phyloP scores from a whole-genome alignment of 2,888 invertebrate species.

The Chydorus sphaericus region DNA sequence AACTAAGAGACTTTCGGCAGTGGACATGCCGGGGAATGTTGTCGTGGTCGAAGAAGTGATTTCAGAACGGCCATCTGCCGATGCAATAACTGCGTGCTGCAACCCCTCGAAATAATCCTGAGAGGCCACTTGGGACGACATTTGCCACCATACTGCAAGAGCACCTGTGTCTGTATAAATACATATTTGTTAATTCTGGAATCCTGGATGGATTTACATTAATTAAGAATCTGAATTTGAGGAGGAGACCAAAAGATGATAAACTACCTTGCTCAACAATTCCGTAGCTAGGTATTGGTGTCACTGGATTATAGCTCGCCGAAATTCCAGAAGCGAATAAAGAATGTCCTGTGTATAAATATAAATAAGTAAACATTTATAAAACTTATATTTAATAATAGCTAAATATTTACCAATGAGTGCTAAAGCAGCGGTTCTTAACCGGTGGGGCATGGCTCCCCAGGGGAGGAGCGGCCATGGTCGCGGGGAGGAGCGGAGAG shows the following conservation, averaged over 20 bases:
- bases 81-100: slow-evolving; percentile 45
- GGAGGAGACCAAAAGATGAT: slow-evolving; percentile 9
- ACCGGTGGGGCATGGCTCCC: no score
- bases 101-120: slow-evolving; percentile 73
- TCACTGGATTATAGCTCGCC: slow-evolving; percentile 15
- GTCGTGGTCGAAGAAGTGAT: slow-evolving; percentile 4
- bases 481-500: no score
- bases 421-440: no score
- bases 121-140: slow-evolving; percentile 74
- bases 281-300: slow-evolving; percentile 13
- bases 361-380: no score
- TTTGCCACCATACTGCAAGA: slow-evolving; percentile 84
- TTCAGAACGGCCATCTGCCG: no score
- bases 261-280: slow-evolving; percentile 3
- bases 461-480: no score
- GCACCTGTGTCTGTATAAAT: slow-evolving; percentile 41
- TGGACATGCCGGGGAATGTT: slow-evolving; percentile 41
- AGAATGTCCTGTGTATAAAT: slow-evolving; percentile 14
- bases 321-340: slow-evolving; percentile 15
- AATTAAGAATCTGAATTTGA: no score
- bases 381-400: no score
- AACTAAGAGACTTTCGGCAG: slow-evolving; percentile 34
- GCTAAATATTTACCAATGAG: no score
- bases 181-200: no score
- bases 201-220: no score